Percentiles rank a stretch among this genome's conserved stretches.
Conservation (phyloP, 2,797 vertebrate genomes). For the Eulemur albifrons region DNA sequence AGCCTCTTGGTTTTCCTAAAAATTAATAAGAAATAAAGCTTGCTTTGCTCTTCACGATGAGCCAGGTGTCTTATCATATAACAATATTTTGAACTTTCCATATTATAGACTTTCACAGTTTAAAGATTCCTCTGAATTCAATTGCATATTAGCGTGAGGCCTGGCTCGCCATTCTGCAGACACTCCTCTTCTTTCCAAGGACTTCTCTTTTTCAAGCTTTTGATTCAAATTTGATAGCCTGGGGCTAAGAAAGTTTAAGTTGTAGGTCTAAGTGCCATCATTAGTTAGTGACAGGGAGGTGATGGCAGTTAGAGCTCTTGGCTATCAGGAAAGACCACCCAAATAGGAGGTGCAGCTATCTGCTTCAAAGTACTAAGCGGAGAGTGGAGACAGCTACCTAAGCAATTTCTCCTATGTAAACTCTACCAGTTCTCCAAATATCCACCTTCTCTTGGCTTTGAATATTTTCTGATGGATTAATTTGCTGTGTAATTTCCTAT, state of each 20-base stretch:
- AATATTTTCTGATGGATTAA: background rate
- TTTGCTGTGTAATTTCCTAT: no score
- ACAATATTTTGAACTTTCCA: background rate
- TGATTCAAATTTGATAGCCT: background rate
- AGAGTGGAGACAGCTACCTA: background rate
- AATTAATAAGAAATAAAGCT: background rate
- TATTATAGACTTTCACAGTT: background rate
- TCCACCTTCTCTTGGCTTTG: background rate
- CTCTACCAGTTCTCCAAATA: background rate
- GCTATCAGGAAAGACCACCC: background rate
- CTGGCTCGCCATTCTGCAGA: background rate
- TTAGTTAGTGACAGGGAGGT: background rate
- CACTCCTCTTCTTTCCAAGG: background rate
- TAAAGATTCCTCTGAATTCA: background rate
- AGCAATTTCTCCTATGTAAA: background rate
- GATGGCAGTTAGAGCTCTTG: background rate
- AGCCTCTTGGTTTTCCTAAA: background rate
- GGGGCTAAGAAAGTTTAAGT: background rate
- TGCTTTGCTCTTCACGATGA: background rate
- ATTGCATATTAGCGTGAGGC: background rate
- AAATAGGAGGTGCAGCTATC: background rate
- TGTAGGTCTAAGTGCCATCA: background rate
- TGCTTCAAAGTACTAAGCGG: background rate
- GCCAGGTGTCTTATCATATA: background rate
- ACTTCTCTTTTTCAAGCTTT: background rate